Evolutionary conservation across 1,140 invertebrate genomes (phyloP).

Genomic region (Brachionus sp.): DNA sequence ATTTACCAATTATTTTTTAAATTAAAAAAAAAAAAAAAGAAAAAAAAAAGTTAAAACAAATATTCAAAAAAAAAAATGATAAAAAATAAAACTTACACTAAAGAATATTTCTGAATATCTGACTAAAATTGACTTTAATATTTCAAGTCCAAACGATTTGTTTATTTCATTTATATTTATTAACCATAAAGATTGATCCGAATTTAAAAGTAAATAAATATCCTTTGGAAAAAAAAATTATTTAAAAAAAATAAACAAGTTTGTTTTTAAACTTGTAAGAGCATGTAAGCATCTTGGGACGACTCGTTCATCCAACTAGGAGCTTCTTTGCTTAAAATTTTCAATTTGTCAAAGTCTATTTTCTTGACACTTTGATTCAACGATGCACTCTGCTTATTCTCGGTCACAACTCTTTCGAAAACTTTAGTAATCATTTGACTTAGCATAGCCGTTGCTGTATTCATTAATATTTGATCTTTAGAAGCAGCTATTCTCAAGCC

Average conservation of each 20-base stretch:
- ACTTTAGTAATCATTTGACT: slow-evolving; percentile 90
- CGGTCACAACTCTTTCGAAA: slow-evolving; percentile 83
- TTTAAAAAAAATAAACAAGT: background rate
- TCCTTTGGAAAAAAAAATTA: background rate
- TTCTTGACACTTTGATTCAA: background rate
- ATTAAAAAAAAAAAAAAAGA: background rate
- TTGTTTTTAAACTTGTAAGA: background rate
- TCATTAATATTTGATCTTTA: slow-evolving; percentile 86
- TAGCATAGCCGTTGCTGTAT: slow-evolving; percentile 92
- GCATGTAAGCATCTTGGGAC: slow-evolving; percentile 36
- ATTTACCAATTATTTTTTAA: background rate
- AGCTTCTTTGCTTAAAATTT: slow-evolving; percentile 39
- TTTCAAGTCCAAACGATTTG: slow-evolving; percentile 35
- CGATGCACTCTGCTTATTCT: slow-evolving; percentile 57
- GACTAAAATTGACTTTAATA: slow-evolving; percentile 45
- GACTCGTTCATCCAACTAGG: slow-evolving; percentile 41
- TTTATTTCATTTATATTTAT: slow-evolving; percentile 35
- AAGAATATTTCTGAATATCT: slow-evolving; percentile 41
- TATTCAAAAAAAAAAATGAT: slow-evolving; percentile 47
- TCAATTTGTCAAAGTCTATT: slow-evolving; percentile 9
- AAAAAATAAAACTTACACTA: slow-evolving; percentile 46
- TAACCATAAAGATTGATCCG: slow-evolving; percentile 37
- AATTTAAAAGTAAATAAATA: slow-evolving; percentile 42
- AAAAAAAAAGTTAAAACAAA: too few relatives aligned
- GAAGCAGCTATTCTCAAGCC: slow-evolving; percentile 91